Conservation (phyloP, 92 coral and sea anemone genomes). For the Palythoa caribaeorum region DNA sequence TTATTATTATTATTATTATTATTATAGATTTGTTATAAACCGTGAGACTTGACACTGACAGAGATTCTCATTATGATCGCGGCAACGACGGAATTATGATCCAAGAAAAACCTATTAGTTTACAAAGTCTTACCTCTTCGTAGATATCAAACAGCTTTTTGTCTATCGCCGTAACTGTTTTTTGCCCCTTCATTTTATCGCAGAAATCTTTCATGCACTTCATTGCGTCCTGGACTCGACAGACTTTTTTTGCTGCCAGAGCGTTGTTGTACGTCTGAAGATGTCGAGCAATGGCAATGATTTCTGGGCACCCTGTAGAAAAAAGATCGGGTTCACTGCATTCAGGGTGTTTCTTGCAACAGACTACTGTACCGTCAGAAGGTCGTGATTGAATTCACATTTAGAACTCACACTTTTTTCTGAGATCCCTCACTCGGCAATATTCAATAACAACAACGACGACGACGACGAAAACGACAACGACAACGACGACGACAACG, state of each 20-base stretch:
- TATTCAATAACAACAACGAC: no score
- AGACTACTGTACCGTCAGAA: background rate
- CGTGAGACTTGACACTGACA: no score
- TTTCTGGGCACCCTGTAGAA: conserved; percentile 36
- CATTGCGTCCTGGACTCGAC: conserved; percentile 82
- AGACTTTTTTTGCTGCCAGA: conserved; percentile 73
- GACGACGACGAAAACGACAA: no score
- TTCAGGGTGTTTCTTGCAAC: background rate
- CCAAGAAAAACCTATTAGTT: background rate
- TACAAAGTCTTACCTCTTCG: conserved; percentile 30
- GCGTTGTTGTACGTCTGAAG: conserved; percentile 70
- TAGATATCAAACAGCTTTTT: conserved; percentile 53
- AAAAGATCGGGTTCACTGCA: background rate
- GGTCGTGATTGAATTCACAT: background rate
- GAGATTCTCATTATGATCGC: no score
- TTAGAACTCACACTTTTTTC: no score
- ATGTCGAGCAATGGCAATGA: conserved; percentile 51
- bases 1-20: no score
- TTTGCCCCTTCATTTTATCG: conserved; percentile 45
- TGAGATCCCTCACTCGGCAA: no score
- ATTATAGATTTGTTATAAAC: no score
- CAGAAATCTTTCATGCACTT: conserved; percentile 63
- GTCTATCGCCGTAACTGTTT: conserved; percentile 54
- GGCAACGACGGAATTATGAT: no score
- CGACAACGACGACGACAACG: no score